Base-by-base conservation (phyloP, 2,113 vertebrate species). In the Orycteropus afer region DNA sequence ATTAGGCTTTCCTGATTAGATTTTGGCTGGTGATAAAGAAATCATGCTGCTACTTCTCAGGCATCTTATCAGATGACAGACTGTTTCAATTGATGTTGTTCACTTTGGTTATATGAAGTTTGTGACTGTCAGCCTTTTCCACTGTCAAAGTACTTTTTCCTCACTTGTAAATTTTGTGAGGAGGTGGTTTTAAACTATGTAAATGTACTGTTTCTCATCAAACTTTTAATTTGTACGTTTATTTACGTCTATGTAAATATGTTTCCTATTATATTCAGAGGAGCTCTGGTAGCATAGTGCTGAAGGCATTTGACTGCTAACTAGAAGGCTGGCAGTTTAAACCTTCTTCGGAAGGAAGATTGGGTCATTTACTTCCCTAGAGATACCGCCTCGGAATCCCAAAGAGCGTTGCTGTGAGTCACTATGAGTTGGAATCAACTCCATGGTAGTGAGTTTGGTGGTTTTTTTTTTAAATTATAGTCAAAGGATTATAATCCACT, bases 131-230 rank as follows among this genome's bases (percentile, higher is more conserved):
- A 84, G 63, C 63, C 59, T 80, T 82, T 17, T 81, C 37, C 25
- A 67, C 40, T 80, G 32, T 78, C 9, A 78, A 55, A 67, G 40
- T 91, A 73, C 32, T 85, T 5, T 49, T 83, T 71, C 17, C 11
- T 49, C 51, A 51, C 92, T 90, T 91, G 55, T 86, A 47, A 87
- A 23, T 88, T 77, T 89, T 63, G 18, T 11, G 29, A 15, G 3
- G 71, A 63, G 25, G 15, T 94, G 34, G 25, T 92, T 97, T 91
- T 74, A 95, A 93, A 83, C 74, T 93, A 59, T 79, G 47, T 79
- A 90, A 91, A 81, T 65, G 90, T 76, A 92, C 95, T 96, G 37
- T 88, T 95, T 10, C 7, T 94, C 37, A 3, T 86, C 8, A 69
- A 5, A 55, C 77, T 95, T 93, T 93, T 34, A 79, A 67, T 42